These are phyloP conservation scores for Dicaeum eximium DNA, from an alignment of 2,113 vertebrate genomes.

Conservation along the genomic window DNA sequence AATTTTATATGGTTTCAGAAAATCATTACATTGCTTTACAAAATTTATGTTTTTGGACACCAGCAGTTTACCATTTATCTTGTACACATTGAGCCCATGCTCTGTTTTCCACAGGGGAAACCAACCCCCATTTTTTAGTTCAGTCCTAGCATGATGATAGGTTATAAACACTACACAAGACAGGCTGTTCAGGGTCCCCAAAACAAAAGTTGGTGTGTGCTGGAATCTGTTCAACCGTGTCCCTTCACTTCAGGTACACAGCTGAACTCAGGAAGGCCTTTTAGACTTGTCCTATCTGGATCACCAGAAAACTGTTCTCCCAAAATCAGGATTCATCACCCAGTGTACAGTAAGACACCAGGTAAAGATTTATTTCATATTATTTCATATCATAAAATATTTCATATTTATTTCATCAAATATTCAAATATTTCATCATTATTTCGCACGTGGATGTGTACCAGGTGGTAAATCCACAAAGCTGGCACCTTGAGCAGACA, in stretches of 20 bases:
- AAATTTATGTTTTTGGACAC: not conserved
- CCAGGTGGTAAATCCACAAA: not conserved
- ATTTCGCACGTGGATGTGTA: not conserved
- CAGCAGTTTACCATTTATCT: not conserved
- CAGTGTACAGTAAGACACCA: not conserved
- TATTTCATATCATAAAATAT: too few species aligned
- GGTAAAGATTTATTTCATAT: not conserved
- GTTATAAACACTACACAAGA: too few species aligned
- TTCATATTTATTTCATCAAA: too few species aligned
- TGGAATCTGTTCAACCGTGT: fast-evolving
- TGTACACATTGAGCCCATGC: fast-evolving
- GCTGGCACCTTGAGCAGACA: not conserved
- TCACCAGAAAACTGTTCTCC: not conserved
- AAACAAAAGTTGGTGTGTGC: fast-evolving
- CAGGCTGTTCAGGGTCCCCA: too few species aligned
- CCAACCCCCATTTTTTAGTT: not conserved
- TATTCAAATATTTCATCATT: too few species aligned
- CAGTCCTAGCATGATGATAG: not conserved
- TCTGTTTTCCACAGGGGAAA: not conserved
- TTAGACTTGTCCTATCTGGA: not conserved
- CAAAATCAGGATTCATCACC: not conserved
- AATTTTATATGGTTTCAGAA: not conserved
- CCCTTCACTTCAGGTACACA: not conserved
- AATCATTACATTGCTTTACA: not conserved
- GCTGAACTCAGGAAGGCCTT: not conserved